phyloP scores from a whole-genome alignment of 1,140 invertebrate genomes.

The Leptoteleia sp. region DNA sequence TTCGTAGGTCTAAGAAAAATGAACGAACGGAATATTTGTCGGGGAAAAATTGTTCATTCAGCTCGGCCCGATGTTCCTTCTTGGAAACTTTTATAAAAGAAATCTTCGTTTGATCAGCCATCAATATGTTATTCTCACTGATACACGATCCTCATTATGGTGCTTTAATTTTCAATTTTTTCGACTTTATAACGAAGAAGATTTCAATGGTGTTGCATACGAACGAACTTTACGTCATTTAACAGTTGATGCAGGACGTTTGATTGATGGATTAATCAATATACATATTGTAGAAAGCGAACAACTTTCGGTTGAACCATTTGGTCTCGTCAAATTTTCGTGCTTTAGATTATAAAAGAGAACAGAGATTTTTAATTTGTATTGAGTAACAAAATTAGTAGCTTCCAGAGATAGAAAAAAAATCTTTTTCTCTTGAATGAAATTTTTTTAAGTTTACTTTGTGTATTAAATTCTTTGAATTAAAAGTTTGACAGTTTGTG shows the following conservation, averaged over 20 bases:
- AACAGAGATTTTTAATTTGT: too few species aligned
- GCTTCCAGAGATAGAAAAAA: not conserved
- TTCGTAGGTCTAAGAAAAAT: conserved; percentile 1
- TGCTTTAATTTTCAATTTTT: not conserved
- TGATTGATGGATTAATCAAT: conserved; percentile 40
- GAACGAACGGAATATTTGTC: not conserved
- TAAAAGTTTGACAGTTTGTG: too few species aligned
- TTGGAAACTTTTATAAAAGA: too few species aligned
- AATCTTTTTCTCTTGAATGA: too few species aligned
- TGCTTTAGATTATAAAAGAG: too few species aligned
- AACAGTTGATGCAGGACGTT: conserved; percentile 6
- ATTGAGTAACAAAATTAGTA: not conserved
- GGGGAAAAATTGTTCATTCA: too few species aligned
- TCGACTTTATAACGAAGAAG: not conserved
- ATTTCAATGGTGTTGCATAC: conserved; percentile 4
- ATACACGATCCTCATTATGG: too few species aligned
- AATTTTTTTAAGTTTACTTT: too few species aligned
- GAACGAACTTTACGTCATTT: conserved; percentile 14
- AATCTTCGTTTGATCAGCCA: too few species aligned
- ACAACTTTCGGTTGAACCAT: not conserved
- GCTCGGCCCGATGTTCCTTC: too few species aligned
- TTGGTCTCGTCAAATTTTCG: conserved; percentile 6
- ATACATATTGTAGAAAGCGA: conserved; percentile 3
- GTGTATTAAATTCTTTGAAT: too few species aligned
- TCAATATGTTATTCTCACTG: too few species aligned